Conservation (phyloP, 2,888 invertebrate genomes). For the Drosophila gaucha region DNA sequence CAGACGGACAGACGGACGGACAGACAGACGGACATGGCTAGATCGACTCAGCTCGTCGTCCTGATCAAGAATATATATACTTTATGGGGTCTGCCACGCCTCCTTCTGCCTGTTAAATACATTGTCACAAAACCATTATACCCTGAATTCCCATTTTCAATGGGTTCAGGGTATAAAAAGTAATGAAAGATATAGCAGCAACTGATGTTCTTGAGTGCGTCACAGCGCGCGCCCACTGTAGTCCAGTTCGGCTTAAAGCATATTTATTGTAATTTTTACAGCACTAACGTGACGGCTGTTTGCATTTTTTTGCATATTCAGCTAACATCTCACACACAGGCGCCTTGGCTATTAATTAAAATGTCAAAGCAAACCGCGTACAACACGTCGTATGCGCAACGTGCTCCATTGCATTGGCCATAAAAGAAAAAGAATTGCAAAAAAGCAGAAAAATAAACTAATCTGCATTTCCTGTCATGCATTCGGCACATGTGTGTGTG, state of each 20-base stretch:
- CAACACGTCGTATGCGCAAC: slow-evolving; percentile 50
- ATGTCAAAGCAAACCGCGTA: slow-evolving; percentile 42
- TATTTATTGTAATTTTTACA: slow-evolving; percentile 46
- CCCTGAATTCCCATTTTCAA: too few relatives aligned
- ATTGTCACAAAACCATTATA: too few relatives aligned
- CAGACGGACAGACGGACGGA: too few relatives aligned
- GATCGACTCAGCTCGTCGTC: too few relatives aligned
- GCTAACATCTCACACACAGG: slow-evolving; percentile 2
- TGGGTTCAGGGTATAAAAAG: too few relatives aligned
- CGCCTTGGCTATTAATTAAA: slow-evolving; percentile 57
- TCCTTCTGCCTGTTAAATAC: too few relatives aligned
- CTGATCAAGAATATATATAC: too few relatives aligned
- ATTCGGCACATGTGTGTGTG: not conserved
- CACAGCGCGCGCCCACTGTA: not conserved
- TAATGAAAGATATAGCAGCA: not conserved
- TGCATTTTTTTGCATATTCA: slow-evolving; percentile 29
- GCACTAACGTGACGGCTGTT: slow-evolving; percentile 5
- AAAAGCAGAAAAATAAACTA: slow-evolving; percentile 23
- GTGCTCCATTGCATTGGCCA: slow-evolving; percentile 26
- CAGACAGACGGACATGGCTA: too few relatives aligned
- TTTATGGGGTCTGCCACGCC: too few relatives aligned
- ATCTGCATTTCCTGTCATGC: slow-evolving; percentile 50
- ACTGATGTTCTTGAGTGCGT: slow-evolving; percentile 7
- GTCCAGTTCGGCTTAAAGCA: slow-evolving; percentile 22
- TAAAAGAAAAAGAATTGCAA: too few relatives aligned